Conservation (phyloP, 2,888 invertebrate species). For the Exephanes ischioxanthus region DNA sequence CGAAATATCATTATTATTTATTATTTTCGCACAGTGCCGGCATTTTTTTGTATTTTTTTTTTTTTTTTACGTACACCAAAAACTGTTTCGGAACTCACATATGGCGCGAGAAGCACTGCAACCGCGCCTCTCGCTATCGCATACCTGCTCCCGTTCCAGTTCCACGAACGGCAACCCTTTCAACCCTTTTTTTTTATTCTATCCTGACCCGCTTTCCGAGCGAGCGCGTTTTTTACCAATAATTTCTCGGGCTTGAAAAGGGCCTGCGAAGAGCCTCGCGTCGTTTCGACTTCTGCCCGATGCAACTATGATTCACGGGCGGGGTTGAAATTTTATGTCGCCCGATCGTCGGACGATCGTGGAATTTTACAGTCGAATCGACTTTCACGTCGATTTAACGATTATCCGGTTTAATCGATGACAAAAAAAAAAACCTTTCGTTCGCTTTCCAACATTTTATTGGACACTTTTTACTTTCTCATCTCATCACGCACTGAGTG, state of each 20-base stretch:
- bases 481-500: background rate
- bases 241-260: constrained; percentile 67
- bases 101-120: constrained; percentile 51
- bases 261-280: constrained; percentile 11
- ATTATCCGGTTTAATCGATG: constrained; percentile 46
- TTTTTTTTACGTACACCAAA: constrained; percentile 21
- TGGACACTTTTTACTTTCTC: background rate
- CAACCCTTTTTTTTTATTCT: constrained; percentile 57
- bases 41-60: background rate
- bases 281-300: constrained; percentile 40
- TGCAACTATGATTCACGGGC: constrained; percentile 36
- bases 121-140: constrained; percentile 44
- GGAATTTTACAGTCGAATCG: constrained; percentile 57
- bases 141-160: constrained; percentile 68
- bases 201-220: constrained; percentile 70
- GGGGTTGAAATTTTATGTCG: constrained; percentile 44
- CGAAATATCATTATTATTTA: background rate
- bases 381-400: constrained; percentile 61
- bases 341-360: constrained; percentile 19
- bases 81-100: constrained; percentile 53
- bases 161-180: constrained; percentile 67
- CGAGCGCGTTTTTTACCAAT: constrained; percentile 72
- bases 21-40: background rate
- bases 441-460: background rate
- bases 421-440: constrained; percentile 2